Base-by-base conservation (phyloP, 2,797 vertebrate species). In the Myotis pilosus region DNA sequence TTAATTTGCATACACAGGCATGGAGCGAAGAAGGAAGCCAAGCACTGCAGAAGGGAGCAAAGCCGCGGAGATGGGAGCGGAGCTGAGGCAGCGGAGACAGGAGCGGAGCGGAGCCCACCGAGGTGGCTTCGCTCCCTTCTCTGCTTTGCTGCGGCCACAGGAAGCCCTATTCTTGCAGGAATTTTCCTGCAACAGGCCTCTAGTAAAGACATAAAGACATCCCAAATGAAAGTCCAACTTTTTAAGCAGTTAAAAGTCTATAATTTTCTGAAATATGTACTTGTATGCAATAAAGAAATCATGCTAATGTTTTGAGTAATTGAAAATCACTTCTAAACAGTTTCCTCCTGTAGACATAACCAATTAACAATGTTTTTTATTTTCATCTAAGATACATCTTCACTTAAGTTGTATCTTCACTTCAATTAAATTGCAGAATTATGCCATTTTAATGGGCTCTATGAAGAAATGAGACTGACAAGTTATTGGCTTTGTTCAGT, bases 161-260 rank as follows among this genome's bases (percentile, higher is more conserved):
- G 44, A 44, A 44, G 44, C 44, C 44, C 44, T 44, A 44, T 44
- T 44, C 44, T 44, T 44, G 44, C 44, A 44, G 44, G 44, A 44
- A 44, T 44, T 11, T 44, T 44, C 44, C 10, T 2, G 44, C 44
- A 44, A 44, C 44, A 44, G 44, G 44, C 44, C 44, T 44, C 44
- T 11, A 44, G 44, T 64, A 64, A 6, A n/a, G 15, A 23, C 25
- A 82, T 47, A 72, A 62, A 94, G 44, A 80, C 53, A 68, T 62
- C 25, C 13, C 28, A 89, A 89, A 75, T 79, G 28, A 30, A 94
- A 92, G 41, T 68, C 17, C 7, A 92, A 83, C 44, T 74, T 88
- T 89, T 71, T 5, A 81, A 94, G 41, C 51, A 92, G 57, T 78
- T 93, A 53, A 89, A 87, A 49, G 83, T 89, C 11, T 80, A 28